A percentile compares a stretch with the other conserved stretches of the same genome.
phyloP scores from a whole-genome alignment of 2,797 vertebrate species.

The Myiotriccus ornatus region DNA sequence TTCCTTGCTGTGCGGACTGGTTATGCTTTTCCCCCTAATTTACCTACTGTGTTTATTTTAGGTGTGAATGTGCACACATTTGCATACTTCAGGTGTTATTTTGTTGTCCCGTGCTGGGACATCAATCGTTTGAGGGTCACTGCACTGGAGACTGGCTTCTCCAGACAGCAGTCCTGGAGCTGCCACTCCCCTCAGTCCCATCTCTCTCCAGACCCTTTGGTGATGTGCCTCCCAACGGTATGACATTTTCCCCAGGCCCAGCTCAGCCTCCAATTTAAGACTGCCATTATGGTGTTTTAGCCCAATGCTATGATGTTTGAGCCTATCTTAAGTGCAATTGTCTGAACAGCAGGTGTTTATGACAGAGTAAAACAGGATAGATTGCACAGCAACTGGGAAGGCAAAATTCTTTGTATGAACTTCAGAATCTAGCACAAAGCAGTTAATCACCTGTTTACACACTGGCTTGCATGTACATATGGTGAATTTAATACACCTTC shows the following conservation, averaged over 20 bases:
- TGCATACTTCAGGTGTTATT: background rate
- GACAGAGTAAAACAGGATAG: background rate
- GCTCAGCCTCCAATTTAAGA: background rate
- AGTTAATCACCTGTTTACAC: background rate
- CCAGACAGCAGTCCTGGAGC: rapidly evolving
- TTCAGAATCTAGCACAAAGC: background rate
- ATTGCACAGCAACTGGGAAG: background rate
- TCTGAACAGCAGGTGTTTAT: conserved; percentile 20
- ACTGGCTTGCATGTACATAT: background rate
- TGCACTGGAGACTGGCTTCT: background rate
- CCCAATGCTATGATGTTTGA: background rate
- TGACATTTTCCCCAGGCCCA: background rate
- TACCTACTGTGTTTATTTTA: background rate
- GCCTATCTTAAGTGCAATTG: background rate
- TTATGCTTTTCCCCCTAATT: background rate
- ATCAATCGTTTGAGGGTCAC: background rate
- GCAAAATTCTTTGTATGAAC: background rate
- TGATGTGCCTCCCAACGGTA: background rate
- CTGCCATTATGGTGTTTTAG: rapidly evolving
- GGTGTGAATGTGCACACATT: background rate
- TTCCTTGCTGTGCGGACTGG: background rate
- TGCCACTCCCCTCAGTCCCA: background rate
- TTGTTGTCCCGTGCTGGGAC: rapidly evolving
- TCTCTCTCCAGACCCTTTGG: background rate
- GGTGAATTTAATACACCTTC: background rate